Conservation (phyloP, 2,113 vertebrate genomes). For the Sclerurus mexicanus region DNA sequence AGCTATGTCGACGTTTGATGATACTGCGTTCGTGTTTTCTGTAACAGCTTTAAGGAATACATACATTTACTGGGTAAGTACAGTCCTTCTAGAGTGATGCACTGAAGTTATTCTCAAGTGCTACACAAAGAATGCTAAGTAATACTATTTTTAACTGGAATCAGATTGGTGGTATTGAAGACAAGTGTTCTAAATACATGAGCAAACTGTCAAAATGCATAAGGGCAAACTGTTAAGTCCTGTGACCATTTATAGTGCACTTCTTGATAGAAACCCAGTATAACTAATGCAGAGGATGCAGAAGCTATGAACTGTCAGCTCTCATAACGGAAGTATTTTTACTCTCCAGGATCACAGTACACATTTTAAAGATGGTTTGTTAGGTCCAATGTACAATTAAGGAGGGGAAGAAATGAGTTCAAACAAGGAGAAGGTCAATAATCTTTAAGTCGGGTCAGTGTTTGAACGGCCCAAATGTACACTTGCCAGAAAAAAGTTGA, state of each 20-base stretch:
- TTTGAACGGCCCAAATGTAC: not conserved
- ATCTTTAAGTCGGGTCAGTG: not conserved
- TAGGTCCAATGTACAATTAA: conserved; percentile 14
- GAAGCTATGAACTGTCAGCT: conserved; percentile 33
- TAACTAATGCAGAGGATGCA: conserved; percentile 42
- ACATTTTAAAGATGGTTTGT: conserved; percentile 47
- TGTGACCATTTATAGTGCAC: conserved; percentile 51
- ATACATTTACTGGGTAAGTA: not conserved
- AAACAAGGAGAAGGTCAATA: conserved; percentile 21
- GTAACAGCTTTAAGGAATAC: not conserved
- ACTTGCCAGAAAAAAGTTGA: not conserved
- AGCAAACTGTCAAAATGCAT: conserved; percentile 34
- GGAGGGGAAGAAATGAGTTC: conserved; percentile 22
- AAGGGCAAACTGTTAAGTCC: conserved; percentile 31
- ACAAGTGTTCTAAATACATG: conserved; percentile 12
- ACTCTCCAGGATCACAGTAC: conserved; percentile 37
- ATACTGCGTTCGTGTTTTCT: not conserved
- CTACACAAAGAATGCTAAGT: conserved; percentile 5
- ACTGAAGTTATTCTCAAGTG: not conserved
- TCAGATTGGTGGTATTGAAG: not conserved
- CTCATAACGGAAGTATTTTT: conserved; percentile 49
- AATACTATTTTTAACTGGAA: conserved; percentile 35
- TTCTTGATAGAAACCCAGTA: conserved; percentile 48
- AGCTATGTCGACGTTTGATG: accelerated
- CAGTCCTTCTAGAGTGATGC: not conserved